These are phyloP conservation scores for Sapayoa aenigma DNA, from an alignment of 2,113 vertebrate species.

Conservation along the genomic window DNA sequence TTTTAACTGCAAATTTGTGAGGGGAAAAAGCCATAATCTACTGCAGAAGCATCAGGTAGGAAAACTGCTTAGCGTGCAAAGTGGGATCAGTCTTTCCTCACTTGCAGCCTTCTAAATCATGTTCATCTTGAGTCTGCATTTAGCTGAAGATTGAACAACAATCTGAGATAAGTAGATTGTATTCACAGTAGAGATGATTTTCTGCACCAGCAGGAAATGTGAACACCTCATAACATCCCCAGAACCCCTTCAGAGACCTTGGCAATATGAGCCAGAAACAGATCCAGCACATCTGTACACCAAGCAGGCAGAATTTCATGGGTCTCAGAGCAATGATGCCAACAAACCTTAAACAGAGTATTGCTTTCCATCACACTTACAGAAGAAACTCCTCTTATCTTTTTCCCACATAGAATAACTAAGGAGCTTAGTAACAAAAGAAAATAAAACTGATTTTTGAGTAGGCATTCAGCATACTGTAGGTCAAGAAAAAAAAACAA, in stretches of 20 bases:
- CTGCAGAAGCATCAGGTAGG: not conserved
- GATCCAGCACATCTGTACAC: not conserved
- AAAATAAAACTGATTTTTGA: not conserved
- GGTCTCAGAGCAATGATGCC: not conserved
- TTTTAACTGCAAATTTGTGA: not conserved
- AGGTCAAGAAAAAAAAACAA: not conserved
- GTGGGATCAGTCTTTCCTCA: not conserved
- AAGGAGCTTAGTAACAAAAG: not conserved
- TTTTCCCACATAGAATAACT: not conserved
- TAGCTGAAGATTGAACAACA: not conserved
- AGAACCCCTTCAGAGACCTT: not conserved
- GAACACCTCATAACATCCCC: not conserved
- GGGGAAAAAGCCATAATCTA: not conserved
- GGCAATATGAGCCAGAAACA: accelerated
- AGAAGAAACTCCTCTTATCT: not conserved
- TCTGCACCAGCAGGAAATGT: not conserved
- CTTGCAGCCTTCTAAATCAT: not conserved
- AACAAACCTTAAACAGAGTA: not conserved
- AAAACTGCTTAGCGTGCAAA: not conserved
- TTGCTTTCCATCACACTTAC: not conserved
- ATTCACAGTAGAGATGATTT: not conserved
- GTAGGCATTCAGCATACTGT: not conserved
- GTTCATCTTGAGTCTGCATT: not conserved
- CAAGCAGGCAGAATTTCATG: not conserved
- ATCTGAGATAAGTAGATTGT: not conserved